Evolutionary conservation across 2,797 vertebrate species (phyloP).

Genomic region (Premnoplex brunnescens): DNA sequence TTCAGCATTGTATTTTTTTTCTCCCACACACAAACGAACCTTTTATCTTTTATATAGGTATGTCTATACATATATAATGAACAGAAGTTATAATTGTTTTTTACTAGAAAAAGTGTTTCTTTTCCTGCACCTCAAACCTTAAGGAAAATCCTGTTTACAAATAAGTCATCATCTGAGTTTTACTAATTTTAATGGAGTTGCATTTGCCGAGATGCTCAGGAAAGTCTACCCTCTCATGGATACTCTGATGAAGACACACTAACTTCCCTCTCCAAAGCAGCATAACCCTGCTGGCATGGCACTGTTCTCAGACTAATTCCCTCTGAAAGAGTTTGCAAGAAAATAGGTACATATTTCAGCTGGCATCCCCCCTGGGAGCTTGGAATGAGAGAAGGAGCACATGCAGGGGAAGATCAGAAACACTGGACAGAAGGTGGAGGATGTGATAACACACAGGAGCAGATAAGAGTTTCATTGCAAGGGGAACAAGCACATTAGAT

Average conservation of each 20-base stretch:
- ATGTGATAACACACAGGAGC: constrained; percentile 29
- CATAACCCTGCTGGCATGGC: neutral
- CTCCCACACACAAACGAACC: neutral
- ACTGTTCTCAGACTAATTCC: neutral
- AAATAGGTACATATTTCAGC: neutral
- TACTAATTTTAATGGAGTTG: neutral
- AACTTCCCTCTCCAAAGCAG: neutral
- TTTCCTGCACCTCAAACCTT: neutral
- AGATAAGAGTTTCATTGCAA: constrained; percentile 28
- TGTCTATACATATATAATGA: neutral
- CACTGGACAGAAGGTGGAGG: neutral
- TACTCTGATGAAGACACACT: neutral
- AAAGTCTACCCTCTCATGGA: neutral
- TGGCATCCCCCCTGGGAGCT: neutral
- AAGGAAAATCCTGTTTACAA: neutral
- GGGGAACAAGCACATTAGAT: constrained; percentile 8
- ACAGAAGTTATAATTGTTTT: neutral
- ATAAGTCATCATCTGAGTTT: neutral
- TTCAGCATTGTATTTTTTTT: neutral
- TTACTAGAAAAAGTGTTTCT: neutral
- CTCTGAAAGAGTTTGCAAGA: neutral
- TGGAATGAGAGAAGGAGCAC: constrained; percentile 1
- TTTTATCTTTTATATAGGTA: neutral
- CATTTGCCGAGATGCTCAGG: neutral
- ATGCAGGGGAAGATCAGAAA: constrained; percentile 34